These are phyloP conservation scores for Psylliodes chrysocephalus DNA, from an alignment of 2,888 invertebrate genomes.

Conservation along the genomic window DNA sequence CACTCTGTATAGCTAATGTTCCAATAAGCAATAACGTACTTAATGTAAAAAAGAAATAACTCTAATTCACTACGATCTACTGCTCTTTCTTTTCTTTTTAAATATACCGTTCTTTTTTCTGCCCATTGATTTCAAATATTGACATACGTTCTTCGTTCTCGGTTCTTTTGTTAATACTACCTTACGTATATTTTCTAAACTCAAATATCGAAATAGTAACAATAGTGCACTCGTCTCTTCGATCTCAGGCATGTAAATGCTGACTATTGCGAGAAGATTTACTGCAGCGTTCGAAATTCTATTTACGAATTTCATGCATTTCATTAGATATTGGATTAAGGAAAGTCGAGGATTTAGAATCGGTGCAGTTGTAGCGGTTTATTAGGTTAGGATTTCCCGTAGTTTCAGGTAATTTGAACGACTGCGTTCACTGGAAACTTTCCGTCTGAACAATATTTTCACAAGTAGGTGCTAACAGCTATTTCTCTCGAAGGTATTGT, in stretches of 20 bases:
- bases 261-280: slow-evolving; percentile 30
- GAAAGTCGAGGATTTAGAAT: slow-evolving; percentile 27
- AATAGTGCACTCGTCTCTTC: neutral
- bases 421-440: slow-evolving; percentile 1
- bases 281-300: slow-evolving; percentile 29
- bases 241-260: slow-evolving; percentile 15
- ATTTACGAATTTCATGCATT: slow-evolving; percentile 34
- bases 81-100: no score
- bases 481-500: no score
- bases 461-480: neutral
- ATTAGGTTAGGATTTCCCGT: slow-evolving; percentile 25
- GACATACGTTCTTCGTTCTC: no score
- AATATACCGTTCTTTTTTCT: no score
- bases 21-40: no score
- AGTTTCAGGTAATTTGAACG: slow-evolving; percentile 28
- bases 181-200: slow-evolving; percentile 10
- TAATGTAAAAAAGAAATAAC: no score
- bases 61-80: no score
- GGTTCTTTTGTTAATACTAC: slow-evolving; percentile 6
- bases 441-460: slow-evolving; percentile 5
- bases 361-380: slow-evolving; percentile 22
- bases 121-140: no score
- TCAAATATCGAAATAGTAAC: neutral
- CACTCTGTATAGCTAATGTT: no score
- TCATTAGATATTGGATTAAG: slow-evolving; percentile 31